Conservation (phyloP, 1,140 invertebrate genomes). For the Microvelia longipes region DNA sequence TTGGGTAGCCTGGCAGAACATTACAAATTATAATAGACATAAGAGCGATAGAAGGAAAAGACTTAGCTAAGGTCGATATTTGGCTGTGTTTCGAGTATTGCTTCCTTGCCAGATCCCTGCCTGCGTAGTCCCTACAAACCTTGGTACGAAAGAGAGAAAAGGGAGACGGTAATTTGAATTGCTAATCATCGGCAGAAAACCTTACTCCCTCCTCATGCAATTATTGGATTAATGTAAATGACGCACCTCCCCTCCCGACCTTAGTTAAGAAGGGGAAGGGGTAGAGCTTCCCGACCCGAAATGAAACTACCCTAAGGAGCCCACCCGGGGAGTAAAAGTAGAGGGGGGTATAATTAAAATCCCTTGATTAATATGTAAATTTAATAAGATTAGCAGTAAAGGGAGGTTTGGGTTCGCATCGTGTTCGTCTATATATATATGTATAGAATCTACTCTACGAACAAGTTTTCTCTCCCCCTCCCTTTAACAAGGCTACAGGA, state of each 20-base stretch:
- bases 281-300: slow-evolving; percentile 3
- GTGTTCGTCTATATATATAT: slow-evolving; percentile 24
- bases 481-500: no score
- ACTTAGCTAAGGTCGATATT: neutral
- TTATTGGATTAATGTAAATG: slow-evolving; percentile 89
- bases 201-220: slow-evolving; percentile 51
- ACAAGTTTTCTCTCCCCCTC: neutral
- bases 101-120: neutral
- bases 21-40: slow-evolving; percentile 5
- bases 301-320: slow-evolving; percentile 25
- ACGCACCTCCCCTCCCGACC: slow-evolving; percentile 36
- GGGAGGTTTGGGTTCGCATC: slow-evolving; percentile 16
- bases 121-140: neutral
- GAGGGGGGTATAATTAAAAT: slow-evolving; percentile 77
- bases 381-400: slow-evolving; percentile 78
- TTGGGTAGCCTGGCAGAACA: no score
- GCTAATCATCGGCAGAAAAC: slow-evolving; percentile 60
- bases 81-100: slow-evolving; percentile 5
- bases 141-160: slow-evolving; percentile 13
- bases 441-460: no score
- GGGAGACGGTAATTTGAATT: slow-evolving; percentile 61
- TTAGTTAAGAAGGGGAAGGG: slow-evolving; percentile 30
- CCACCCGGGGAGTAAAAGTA: no score
- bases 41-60: neutral
- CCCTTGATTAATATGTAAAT: slow-evolving; percentile 95